Percentiles rank a stretch among this genome's conserved stretches.
Evolutionary conservation across 1,140 invertebrate species (phyloP).

Genomic region (Trypoxylus dichotomus): DNA sequence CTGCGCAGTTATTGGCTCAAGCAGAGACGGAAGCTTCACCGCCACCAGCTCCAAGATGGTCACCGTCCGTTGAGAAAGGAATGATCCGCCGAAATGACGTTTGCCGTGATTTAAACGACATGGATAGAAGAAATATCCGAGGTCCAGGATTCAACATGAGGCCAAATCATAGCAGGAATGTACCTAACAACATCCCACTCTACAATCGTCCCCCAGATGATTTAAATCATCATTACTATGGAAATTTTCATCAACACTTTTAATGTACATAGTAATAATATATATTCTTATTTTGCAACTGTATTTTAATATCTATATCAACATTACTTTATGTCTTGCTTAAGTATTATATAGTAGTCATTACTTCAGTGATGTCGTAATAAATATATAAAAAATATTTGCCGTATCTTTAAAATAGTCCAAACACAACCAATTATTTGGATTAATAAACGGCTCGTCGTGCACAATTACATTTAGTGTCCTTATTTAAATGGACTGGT

Average conservation of each 20-base stretch:
- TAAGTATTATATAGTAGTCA: not conserved
- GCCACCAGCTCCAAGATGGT: not conserved
- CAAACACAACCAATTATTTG: too few species aligned
- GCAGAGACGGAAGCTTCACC: not conserved
- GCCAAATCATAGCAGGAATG: not conserved
- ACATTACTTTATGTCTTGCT: not conserved
- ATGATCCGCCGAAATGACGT: not conserved
- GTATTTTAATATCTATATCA: not conserved
- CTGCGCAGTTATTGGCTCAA: conserved; percentile 45
- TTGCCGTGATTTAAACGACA: not conserved
- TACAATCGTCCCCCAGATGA: not conserved
- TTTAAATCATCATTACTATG: not conserved
- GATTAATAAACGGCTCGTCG: too few species aligned
- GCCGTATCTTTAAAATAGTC: too few species aligned
- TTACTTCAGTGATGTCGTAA: not conserved
- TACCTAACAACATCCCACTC: not conserved
- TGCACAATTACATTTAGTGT: too few species aligned
- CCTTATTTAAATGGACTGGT: too few species aligned
- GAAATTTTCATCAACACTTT: not conserved
- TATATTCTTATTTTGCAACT: not conserved
- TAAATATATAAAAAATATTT: not conserved
- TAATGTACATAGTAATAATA: not conserved
- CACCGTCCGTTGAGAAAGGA: not conserved
- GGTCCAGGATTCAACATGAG: not conserved
- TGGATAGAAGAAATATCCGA: not conserved